A percentile compares a stretch with the other conserved stretches of the same genome.
Evolutionary conservation across 2,797 vertebrate species (phyloP).

Genomic region (Hydrophis major): DNA sequence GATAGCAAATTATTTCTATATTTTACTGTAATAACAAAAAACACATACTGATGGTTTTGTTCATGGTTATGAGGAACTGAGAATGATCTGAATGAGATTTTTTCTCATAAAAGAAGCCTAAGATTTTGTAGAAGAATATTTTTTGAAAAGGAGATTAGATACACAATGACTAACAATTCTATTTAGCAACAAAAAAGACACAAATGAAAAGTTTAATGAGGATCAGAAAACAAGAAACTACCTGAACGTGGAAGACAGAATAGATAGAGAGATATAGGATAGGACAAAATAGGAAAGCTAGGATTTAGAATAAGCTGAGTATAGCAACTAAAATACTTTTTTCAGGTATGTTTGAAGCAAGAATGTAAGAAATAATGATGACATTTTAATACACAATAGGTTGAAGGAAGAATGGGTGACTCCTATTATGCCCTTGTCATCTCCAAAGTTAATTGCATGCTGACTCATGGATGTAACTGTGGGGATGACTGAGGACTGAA

Average conservation of each 20-base stretch:
- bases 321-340: not conserved
- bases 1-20: not conserved
- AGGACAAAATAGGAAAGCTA: not conserved
- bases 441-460: not conserved
- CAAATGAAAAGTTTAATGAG: not conserved
- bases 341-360: not conserved
- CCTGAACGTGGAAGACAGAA: not conserved
- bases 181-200: not conserved
- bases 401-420: not conserved
- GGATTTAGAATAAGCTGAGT: not conserved
- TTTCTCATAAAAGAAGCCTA: not conserved
- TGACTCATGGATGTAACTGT: not conserved
- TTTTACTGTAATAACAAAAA: not conserved
- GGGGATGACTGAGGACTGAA: not conserved
- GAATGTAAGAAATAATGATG: not conserved
- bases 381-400: not conserved
- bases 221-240: not conserved
- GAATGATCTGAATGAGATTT: not conserved
- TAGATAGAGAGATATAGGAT: not conserved
- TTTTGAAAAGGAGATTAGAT: not conserved
- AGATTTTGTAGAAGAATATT: not conserved
- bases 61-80: not conserved
- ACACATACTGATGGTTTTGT: not conserved
- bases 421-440: not conserved
- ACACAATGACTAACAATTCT: not conserved